Conservation (phyloP, 2,113 vertebrate species). For the Varanus komodoensis region DNA sequence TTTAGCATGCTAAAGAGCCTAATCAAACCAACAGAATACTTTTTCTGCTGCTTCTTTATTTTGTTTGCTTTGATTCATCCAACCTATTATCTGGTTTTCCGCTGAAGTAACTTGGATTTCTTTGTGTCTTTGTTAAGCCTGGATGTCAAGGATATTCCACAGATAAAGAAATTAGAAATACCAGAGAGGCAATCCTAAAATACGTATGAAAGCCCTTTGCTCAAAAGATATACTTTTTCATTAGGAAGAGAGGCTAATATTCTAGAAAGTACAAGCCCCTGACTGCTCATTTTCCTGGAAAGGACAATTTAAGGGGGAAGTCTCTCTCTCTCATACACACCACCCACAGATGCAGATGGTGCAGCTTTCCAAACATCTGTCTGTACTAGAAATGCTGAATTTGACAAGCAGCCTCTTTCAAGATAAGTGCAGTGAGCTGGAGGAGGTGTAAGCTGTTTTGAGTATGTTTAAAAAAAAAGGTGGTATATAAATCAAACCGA, state of each 20-base stretch:
- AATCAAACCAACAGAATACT: not conserved
- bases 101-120: slow-evolving; percentile 28
- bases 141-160: slow-evolving; percentile 10
- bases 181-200: not conserved
- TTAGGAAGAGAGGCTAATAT: not conserved
- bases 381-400: slow-evolving; percentile 19
- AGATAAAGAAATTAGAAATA: slow-evolving; percentile 14
- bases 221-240: slow-evolving; percentile 17
- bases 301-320: not conserved
- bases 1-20: slow-evolving; percentile 7
- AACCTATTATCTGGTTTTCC: not conserved
- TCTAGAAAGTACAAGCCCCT: not conserved
- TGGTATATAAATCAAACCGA: too few species aligned
- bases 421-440: not conserved
- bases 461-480: too few species aligned
- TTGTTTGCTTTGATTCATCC: not conserved
- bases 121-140: slow-evolving; percentile 11
- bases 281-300: slow-evolving; percentile 5
- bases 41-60: not conserved
- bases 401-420: too few species aligned
- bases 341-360: not conserved
- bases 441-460: too few species aligned
- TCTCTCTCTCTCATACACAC: not conserved
- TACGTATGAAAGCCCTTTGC: not conserved
- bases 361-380: not conserved